Conservation (phyloP, 2,888 invertebrate genomes). For the Alitta virens region DNA sequence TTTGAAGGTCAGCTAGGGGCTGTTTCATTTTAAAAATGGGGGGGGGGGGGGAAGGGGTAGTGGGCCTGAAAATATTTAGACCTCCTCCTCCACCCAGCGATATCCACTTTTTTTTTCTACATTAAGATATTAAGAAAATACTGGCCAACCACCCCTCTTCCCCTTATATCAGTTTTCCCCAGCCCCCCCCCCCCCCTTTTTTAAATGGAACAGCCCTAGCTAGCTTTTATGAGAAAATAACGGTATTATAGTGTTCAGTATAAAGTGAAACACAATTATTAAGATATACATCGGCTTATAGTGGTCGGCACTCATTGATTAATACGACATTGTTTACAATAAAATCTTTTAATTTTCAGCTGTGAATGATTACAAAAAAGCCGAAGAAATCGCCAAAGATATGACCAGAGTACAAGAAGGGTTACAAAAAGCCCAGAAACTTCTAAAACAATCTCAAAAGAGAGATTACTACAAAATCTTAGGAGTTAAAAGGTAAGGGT, state of each 20-base stretch:
- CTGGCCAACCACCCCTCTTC: no score
- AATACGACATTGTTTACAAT: neutral
- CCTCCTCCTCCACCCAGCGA: no score
- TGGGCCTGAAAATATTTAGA: no score
- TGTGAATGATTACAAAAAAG: conserved; percentile 80
- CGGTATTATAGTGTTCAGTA: neutral
- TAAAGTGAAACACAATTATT: neutral
- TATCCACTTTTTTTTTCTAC: no score
- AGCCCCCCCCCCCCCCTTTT: no score
- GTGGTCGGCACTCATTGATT: neutral
- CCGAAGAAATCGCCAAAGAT: conserved; percentile 77
- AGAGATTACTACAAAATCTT: conserved; percentile 97
- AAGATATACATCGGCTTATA: neutral
- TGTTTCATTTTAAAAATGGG: no score
- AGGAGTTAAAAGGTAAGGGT: conserved; percentile 76
- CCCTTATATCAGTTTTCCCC: no score
- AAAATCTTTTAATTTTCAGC: conserved; percentile 64
- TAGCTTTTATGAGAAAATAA: no score
- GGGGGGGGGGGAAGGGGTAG: no score
- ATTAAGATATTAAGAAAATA: no score
- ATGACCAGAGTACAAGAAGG: conserved; percentile 84
- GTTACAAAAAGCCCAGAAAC: conserved; percentile 79
- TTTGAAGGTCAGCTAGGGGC: no score
- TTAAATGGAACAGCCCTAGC: no score
- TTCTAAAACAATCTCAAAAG: conserved; percentile 88